Percentiles rank a stretch among this genome's conserved stretches.
phyloP scores from a whole-genome alignment of 1,140 invertebrate species.

The Drosophila lacteicornis region DNA sequence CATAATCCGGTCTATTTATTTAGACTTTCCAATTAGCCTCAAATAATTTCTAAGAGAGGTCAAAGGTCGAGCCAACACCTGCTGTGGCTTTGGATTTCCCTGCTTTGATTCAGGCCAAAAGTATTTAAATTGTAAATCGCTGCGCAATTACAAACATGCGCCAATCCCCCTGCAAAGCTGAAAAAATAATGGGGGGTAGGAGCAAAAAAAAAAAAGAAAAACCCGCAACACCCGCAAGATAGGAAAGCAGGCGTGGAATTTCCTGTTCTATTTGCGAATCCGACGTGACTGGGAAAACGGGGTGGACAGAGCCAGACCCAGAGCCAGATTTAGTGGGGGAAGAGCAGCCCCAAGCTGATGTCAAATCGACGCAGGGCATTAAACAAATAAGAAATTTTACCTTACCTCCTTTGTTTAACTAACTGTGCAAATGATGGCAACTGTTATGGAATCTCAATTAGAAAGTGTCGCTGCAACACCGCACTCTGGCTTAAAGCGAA shows the following conservation, averaged over 20 bases:
- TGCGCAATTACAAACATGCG: conserved; percentile 61
- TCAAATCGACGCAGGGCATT: conserved; percentile 61
- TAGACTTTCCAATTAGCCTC: conserved; percentile 33
- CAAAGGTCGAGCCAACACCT: conserved; percentile 31
- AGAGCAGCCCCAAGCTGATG: conserved; percentile 13
- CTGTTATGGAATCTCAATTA: conserved; percentile 73
- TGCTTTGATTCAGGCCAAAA: conserved; percentile 56
- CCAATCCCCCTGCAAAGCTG: conserved; percentile 3
- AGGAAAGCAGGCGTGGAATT: conserved; percentile 49
- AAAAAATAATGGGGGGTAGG: neutral
- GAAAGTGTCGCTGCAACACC: conserved; percentile 44
- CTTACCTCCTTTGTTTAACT: conserved; percentile 62
- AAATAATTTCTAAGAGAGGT: conserved; percentile 5
- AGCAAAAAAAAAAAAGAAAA: conserved; percentile 7
- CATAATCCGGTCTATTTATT: conserved; percentile 38
- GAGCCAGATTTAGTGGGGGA: neutral
- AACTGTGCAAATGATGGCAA: conserved; percentile 71
- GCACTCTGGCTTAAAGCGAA: neutral
- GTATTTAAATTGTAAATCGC: conserved; percentile 51
- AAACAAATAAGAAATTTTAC: conserved; percentile 68
- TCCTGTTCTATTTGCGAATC: conserved; percentile 68
- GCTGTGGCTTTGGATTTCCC: conserved; percentile 12
- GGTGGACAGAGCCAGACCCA: conserved; percentile 11
- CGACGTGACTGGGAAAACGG: conserved; percentile 59
- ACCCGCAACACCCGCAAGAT: conserved; percentile 5